Evolutionary conservation across 2,113 vertebrate genomes (phyloP).

Genomic region (Bubo scandiacus): DNA sequence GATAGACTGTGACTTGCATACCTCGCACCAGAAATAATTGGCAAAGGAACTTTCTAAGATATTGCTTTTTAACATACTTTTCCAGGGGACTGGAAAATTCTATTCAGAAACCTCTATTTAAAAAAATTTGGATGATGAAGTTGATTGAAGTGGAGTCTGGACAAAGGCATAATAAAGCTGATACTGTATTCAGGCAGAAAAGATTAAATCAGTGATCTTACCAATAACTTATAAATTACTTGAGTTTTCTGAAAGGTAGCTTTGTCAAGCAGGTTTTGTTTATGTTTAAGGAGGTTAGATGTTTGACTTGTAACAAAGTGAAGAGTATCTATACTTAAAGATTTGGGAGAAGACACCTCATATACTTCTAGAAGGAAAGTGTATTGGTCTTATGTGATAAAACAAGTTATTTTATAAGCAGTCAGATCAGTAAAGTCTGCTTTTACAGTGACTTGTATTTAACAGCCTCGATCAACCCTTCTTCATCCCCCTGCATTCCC

Average conservation of each 20-base stretch:
- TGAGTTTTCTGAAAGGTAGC: neutral
- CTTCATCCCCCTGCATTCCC: neutral
- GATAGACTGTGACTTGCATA: neutral
- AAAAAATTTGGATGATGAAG: neutral
- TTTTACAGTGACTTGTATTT: neutral
- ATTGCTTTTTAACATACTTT: neutral
- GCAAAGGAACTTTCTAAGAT: neutral
- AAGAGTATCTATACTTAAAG: neutral
- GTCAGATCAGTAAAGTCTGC: neutral
- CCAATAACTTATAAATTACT: neutral
- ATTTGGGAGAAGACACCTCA: neutral
- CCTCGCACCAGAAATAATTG: neutral
- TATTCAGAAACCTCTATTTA: neutral
- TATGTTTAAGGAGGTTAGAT: neutral
- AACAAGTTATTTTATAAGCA: neutral
- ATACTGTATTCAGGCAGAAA: neutral
- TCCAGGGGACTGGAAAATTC: neutral
- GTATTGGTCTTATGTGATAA: neutral
- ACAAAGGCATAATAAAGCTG: neutral
- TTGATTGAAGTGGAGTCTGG: neutral
- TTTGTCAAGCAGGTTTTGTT: neutral
- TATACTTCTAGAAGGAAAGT: neutral
- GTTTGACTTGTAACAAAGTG: neutral
- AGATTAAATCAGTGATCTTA: neutral
- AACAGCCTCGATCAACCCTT: neutral